Evolutionary conservation across 2,113 vertebrate genomes (phyloP).

Genomic region (Gavialis gangeticus): DNA sequence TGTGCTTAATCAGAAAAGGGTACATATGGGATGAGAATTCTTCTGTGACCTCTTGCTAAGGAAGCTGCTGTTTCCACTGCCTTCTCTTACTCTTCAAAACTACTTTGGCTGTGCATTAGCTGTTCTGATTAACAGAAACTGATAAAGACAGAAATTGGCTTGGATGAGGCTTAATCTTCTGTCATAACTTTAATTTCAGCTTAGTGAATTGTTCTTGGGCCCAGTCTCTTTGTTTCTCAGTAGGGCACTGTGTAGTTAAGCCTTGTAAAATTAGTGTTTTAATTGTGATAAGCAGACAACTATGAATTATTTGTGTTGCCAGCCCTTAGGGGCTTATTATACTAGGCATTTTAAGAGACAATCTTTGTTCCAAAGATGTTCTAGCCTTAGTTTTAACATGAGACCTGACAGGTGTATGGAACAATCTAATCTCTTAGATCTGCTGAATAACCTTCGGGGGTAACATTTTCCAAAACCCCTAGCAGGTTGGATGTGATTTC

Average conservation of each 20-base stretch:
- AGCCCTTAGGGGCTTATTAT: not conserved
- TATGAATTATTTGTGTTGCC: not conserved
- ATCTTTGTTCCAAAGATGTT: not conserved
- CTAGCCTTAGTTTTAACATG: not conserved
- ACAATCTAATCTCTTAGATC: not conserved
- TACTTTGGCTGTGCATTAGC: not conserved
- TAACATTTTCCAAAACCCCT: no score
- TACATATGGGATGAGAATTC: not conserved
- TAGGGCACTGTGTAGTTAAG: not conserved
- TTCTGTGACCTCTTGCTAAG: not conserved
- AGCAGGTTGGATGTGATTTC: no score
- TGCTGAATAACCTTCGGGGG: no score
- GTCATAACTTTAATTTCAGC: not conserved
- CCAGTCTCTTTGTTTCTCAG: not conserved
- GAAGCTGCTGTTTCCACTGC: not conserved
- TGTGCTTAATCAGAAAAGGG: not conserved
- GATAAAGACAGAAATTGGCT: not conserved
- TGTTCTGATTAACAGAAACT: no score
- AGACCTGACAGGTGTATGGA: not conserved
- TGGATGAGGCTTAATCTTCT: not conserved
- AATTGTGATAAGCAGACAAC: not conserved
- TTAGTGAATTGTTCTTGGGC: not conserved
- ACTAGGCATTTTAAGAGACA: not conserved
- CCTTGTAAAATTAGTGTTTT: not conserved
- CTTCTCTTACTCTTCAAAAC: not conserved